phyloP scores from a whole-genome alignment of 2,113 vertebrate species.

The Junco hyemalis region DNA sequence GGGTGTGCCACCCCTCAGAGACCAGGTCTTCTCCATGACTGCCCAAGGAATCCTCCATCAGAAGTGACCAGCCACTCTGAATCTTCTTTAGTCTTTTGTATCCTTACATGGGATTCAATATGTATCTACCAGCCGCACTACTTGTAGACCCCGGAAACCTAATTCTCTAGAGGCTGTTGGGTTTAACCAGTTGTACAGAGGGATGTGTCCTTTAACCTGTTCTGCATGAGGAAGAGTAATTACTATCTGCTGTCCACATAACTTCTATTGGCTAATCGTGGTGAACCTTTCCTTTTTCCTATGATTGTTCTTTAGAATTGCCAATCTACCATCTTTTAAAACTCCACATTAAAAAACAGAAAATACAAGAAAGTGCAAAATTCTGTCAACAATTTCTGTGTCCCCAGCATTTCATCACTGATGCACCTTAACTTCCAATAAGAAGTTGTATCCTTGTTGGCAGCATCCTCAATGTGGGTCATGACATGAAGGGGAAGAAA shows the following conservation, averaged over 20 bases:
- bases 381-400: accelerated
- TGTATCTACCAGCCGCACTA: neutral
- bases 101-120: neutral
- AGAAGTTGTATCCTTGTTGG: accelerated
- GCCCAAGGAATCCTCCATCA: neutral
- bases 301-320: neutral
- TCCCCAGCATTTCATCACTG: neutral
- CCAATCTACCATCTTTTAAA: neutral
- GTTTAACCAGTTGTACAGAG: neutral
- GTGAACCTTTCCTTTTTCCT: neutral
- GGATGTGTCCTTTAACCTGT: neutral
- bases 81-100: neutral
- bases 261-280: neutral
- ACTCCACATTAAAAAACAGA: neutral
- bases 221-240: neutral
- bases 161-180: neutral
- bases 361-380: neutral
- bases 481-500: neutral
- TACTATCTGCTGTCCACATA: neutral
- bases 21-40: neutral
- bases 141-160: neutral
- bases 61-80: accelerated
- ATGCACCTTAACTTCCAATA: neutral
- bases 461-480: neutral
- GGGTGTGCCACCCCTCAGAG: neutral